Evolutionary conservation across 2,888 invertebrate species (phyloP), one percentile per base, ranked within the genome.

Genomic region (Heliconius hortense): DNA sequence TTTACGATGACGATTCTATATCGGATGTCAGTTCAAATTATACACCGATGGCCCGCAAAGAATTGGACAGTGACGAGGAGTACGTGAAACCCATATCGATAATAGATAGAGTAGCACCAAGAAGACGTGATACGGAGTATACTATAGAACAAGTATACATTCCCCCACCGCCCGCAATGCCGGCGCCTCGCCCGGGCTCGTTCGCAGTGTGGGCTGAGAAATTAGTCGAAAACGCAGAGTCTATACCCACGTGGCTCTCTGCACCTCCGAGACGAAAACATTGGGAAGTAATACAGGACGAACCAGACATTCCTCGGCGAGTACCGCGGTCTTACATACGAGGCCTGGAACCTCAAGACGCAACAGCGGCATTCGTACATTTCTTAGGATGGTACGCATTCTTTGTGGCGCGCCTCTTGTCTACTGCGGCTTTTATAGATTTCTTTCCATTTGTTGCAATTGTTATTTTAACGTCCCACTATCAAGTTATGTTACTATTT

Each of bases 301-400:
- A 93, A 77, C 90, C 93, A 1, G 92, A 93, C 77, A 83, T 92
- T 60, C 91, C 93, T 0, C 83, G 86, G 15, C 84, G 90, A 70
- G 86, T 92, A 60, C 95, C 93, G 31, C 92, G 93, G 69, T 92
- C 89, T 59, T 96, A 91, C 72, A 93, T 95, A 80, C 92, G 96
- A 81, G 96, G 96, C 11, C 92, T 97, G 13, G 96, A 96, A 79
- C 96, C 97, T 79, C 97, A 97, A 81, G 97, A 97, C 82, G 94
- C 96, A 1, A 94, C 96, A 0, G 96, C 96, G 18, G 95, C 95
- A 81, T 86, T 96, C 10, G 91, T 97, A 5, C 95, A 96, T 39
- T 96, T 96, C 84, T 87, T 96, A n/a, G 97, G 96, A 85, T 97
- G 97, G 97, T 96, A 96, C 79, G 91, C 95, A 64, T 97, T 97